Conservation (phyloP, 2,113 vertebrate genomes). For the Synchiropus splendidus region DNA sequence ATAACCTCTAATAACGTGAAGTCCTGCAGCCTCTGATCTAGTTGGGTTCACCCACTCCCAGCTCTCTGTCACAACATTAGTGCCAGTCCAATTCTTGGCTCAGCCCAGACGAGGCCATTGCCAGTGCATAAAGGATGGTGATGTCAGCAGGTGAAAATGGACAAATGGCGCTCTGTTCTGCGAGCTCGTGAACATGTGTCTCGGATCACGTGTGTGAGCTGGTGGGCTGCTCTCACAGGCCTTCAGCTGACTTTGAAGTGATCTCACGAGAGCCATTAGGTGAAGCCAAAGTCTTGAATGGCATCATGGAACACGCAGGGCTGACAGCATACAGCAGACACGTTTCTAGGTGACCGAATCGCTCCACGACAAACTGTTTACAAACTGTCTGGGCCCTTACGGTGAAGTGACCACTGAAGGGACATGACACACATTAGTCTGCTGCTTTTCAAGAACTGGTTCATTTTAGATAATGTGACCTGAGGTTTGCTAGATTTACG, state of each 20-base stretch:
- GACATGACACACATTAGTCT: too few species aligned
- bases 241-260: slow-evolving; percentile 51
- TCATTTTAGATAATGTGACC: too few species aligned
- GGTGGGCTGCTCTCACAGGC: slow-evolving; percentile 34
- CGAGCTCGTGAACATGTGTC: slow-evolving; percentile 6
- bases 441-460: too few species aligned
- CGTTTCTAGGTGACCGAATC: slow-evolving; percentile 36
- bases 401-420: too few species aligned
- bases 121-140: slow-evolving; percentile 49
- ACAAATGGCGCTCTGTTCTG: slow-evolving; percentile 46
- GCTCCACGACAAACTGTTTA: slow-evolving; percentile 11
- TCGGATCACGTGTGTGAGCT: slow-evolving; percentile 39
- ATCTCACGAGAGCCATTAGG: slow-evolving; percentile 58
- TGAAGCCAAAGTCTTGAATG: slow-evolving; percentile 33
- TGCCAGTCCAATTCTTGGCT: slow-evolving; percentile 13
- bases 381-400: slow-evolving; percentile 5
- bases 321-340: slow-evolving; percentile 40
- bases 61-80: slow-evolving; percentile 3
- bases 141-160: slow-evolving; percentile 38
- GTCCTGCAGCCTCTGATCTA: slow-evolving; percentile 16
- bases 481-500: too few species aligned
- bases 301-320: slow-evolving; percentile 49
- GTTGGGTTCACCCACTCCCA: slow-evolving; percentile 20
- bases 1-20: slow-evolving; percentile 18
- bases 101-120: slow-evolving; percentile 35